These are phyloP conservation scores for Aplocera efformata DNA, from an alignment of 2,888 invertebrate genomes.

Conservation along the genomic window DNA sequence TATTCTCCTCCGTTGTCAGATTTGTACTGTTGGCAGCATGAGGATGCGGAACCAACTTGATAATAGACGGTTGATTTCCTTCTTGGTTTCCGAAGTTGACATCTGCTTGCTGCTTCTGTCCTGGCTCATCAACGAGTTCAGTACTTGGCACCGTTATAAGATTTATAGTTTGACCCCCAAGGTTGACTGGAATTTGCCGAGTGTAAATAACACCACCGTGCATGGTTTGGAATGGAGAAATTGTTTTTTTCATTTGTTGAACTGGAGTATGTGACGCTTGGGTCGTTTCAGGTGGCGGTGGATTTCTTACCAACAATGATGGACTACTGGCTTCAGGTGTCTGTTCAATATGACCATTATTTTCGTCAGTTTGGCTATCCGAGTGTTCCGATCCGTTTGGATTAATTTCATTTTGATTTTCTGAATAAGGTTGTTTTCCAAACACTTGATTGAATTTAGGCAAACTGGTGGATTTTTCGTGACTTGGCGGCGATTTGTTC, in stretches of 20 bases:
- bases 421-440: conserved; percentile 85
- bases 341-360: conserved; percentile 59
- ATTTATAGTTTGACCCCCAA: conserved; percentile 80
- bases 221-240: conserved; percentile 75
- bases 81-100: conserved; percentile 51
- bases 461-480: conserved; percentile 76
- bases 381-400: conserved; percentile 37
- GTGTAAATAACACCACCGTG: conserved; percentile 87
- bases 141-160: conserved; percentile 77
- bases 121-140: conserved; percentile 63
- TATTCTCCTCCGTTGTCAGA: conserved; percentile 48
- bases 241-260: conserved; percentile 74
- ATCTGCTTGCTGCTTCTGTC: conserved; percentile 59
- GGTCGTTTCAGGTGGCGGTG: conserved; percentile 46
- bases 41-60: conserved; percentile 65
- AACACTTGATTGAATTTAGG: conserved; percentile 91
- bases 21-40: conserved; percentile 51
- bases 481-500: conserved; percentile 48
- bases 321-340: conserved; percentile 61
- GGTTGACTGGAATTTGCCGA: conserved; percentile 84
- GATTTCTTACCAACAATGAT: conserved; percentile 61
- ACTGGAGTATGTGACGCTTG: conserved; percentile 60
- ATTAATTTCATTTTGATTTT: conserved; percentile 54
- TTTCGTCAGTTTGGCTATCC: conserved; percentile 54
- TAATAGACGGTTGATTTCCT: conserved; percentile 61